Base-by-base conservation (phyloP, 2,888 invertebrate species). In the Drosophila limbata region DNA sequence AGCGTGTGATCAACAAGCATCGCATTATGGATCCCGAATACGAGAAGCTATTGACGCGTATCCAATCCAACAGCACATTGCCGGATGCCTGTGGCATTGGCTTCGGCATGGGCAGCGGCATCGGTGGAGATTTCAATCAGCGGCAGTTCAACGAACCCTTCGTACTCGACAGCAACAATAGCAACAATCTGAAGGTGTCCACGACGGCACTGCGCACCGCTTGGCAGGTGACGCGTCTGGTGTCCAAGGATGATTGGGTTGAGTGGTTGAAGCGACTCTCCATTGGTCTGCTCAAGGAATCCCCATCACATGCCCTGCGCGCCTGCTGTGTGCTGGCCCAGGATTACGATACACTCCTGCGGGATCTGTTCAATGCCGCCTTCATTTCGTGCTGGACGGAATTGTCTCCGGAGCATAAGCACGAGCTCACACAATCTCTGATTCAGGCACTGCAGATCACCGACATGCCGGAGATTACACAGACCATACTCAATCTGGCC, bases 381-480 rank as follows among this genome's bases (percentile, higher is more conserved):
- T 99, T 99, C 92, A 98, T 99, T 9, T 99, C 99, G 0, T 99
- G 99, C 91, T 99, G 99, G 99, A 98, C 98, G 0, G 99, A 99
- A 92, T 93, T 99, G 28, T 96, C 95, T 60, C 65, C 79, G 2
- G 93, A 94, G 0, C 95, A 96, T 64, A 97, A 98, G 74, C 94
- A 95, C 42, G 98, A 98, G 88, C 94, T 99, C 2, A 96, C 98
- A 9, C 94, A 95, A 33, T 97, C 97, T 33, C 93, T 99, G 33
- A 96, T 97, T 82, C 96, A 97, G 90, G 99, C 99, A 0, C 93
- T 99, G 8, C 95, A 96, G 67, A 97, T 98, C 0, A 97, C 98
- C 4, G 98, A 98, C 90, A 95, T 98, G 60, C 98, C 98, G 0
- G 99, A 99, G 92, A 96, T 99, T 47, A 98, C 98, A 0, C 99